Percentiles rank a stretch among this genome's conserved stretches.
Conservation (phyloP, 2,113 vertebrate genomes). For the Pomatostomus ruficeps region DNA sequence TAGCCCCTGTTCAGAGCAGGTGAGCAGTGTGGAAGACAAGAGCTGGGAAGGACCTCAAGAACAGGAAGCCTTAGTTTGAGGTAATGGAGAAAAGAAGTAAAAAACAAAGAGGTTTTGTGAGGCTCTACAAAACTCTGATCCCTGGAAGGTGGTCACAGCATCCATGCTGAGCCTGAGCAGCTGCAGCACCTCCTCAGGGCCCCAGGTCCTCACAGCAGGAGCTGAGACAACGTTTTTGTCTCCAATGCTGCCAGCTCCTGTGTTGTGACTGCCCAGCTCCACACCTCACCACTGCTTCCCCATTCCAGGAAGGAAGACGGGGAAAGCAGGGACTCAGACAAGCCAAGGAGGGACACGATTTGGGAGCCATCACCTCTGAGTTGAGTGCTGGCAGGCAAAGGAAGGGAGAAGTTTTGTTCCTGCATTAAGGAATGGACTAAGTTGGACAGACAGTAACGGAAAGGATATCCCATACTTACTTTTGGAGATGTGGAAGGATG, state of each 20-base stretch:
- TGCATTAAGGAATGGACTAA: background rate
- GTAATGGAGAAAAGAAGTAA: background rate
- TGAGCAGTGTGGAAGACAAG: background rate
- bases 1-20: background rate
- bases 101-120: background rate
- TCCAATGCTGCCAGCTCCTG: background rate
- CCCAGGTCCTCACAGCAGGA: fast-evolving
- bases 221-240: background rate
- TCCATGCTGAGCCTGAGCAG: background rate
- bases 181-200: background rate
- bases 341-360: background rate
- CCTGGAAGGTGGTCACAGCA: background rate
- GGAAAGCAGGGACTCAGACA: background rate
- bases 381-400: background rate
- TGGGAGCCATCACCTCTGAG: background rate
- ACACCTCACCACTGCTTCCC: background rate
- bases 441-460: background rate
- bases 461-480: conserved; percentile 70
- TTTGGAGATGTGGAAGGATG: conserved; percentile 44
- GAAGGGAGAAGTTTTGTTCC: background rate
- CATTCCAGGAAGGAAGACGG: fast-evolving
- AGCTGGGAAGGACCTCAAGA: background rate
- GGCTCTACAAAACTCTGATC: background rate
- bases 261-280: background rate
- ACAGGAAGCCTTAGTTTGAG: background rate